Evolutionary conservation across 2,797 vertebrate species (phyloP), one percentile per base, ranked within the genome.

Genomic region (Pelobates cultripes): DNA sequence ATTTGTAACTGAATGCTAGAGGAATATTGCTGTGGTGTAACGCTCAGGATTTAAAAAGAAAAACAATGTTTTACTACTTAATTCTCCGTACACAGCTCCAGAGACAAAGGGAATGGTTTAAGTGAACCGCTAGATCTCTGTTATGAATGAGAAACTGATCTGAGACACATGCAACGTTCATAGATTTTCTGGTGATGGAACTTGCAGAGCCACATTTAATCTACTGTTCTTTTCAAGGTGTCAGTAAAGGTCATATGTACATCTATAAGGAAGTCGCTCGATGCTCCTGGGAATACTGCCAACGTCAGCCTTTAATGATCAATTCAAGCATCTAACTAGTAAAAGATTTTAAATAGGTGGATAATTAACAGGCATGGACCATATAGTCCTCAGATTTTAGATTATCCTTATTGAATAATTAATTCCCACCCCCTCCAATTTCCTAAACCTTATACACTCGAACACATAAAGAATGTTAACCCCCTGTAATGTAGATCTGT

Each of bases 161-260:
- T 40, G 17, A 64, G 61, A 28, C 61, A 14, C 13, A n/a, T 40
- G 14, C n/a, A n/a, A 28, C 14, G 2, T 0, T 40, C 61, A 64
- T 64, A 64, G 61, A 64, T 64, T 64, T 64, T 40, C 61, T 40
- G 17, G 61, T 64, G 61, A 17, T 64, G 61, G 61, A 28, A n/a
- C 61, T 28, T 64, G 12, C 61, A 64, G 7, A 64, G 14, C 7
- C 17, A 5, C 17, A n/a, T 28, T 64, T 64, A 40, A 64, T 64
- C 61, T 64, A 40, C 14, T 64, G n/a, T 64, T 64, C 14, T 64
- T n/a, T 64, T 10, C 61, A 64, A 64, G 61, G 61, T 7, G 61
- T 3, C 40, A 28, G n/a, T 41, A 64, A 64, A 64, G 61, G 61
- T 64, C 61, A 40, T 40, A 40, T 40, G 40, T 64, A 40, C 17